Percentiles rank a stretch among this genome's conserved stretches.
Evolutionary conservation across 2,797 vertebrate genomes (phyloP).

Genomic region (Bucorvus abyssinicus): DNA sequence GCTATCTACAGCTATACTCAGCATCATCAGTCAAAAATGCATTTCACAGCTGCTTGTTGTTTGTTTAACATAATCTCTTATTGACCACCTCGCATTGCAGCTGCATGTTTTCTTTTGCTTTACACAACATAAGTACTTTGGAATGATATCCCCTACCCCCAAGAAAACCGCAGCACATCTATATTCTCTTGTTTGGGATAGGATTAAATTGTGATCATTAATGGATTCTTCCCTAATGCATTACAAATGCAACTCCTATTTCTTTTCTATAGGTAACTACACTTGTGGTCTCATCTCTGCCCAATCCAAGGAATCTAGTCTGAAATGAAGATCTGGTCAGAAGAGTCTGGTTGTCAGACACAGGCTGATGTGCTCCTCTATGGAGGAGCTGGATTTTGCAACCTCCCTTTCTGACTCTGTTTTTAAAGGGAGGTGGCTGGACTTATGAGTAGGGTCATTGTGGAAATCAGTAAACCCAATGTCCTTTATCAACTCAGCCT

Average conservation of each 20-base stretch:
- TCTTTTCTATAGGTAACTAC: background rate
- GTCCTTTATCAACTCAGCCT: background rate
- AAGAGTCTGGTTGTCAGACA: background rate
- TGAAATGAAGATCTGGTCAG: background rate
- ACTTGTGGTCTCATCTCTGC: background rate
- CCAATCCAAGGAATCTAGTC: background rate
- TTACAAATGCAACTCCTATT: background rate
- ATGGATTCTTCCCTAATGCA: background rate
- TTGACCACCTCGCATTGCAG: background rate
- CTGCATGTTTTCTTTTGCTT: background rate
- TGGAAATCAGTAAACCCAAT: background rate
- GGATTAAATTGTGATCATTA: background rate
- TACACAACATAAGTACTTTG: background rate
- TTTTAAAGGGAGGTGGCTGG: background rate
- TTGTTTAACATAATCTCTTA: background rate
- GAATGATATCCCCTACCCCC: background rate
- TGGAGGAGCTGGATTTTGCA: background rate
- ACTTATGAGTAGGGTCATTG: background rate
- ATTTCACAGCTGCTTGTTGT: background rate
- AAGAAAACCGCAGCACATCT: background rate
- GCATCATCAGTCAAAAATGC: background rate
- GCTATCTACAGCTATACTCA: background rate
- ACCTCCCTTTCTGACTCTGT: background rate
- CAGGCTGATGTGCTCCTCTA: rapidly evolving
- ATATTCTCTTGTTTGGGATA: background rate